A percentile compares a stretch with the other conserved stretches of the same genome.
Conservation (phyloP, 2,797 vertebrate genomes). For the Gephyroberyx darwinii region DNA sequence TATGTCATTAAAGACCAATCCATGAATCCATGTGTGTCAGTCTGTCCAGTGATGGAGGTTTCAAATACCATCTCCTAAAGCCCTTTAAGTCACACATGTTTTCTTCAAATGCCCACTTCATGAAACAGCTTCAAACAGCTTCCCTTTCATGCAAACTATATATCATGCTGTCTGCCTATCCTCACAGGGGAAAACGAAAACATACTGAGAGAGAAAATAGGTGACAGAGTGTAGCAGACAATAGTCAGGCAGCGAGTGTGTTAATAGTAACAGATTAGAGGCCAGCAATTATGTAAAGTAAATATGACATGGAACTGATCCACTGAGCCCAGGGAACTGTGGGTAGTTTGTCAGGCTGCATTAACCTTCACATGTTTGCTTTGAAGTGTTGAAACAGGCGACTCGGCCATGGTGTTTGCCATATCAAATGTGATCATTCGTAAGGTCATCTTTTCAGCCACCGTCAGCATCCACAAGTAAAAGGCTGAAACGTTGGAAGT, state of each 20-base stretch:
- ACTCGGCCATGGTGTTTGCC: slow-evolving; percentile 61
- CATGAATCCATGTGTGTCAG: slow-evolving; percentile 15
- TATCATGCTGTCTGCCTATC: slow-evolving; percentile 61
- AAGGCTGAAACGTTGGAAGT: slow-evolving; percentile 45
- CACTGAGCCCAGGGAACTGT: slow-evolving; percentile 69
- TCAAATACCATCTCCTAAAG: neutral
- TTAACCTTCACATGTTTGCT: slow-evolving; percentile 83
- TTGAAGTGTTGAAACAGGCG: slow-evolving; percentile 75
- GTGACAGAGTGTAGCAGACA: slow-evolving; percentile 62
- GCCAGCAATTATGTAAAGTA: slow-evolving; percentile 81
- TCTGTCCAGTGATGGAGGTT: slow-evolving; percentile 18
- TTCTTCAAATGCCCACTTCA: slow-evolving; percentile 37
- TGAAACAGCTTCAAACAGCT: slow-evolving; percentile 41
- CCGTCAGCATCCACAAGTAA: slow-evolving; percentile 59
- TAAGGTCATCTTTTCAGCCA: slow-evolving; percentile 65
- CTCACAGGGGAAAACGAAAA: slow-evolving; percentile 56
- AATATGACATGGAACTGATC: slow-evolving; percentile 78
- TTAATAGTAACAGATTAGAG: slow-evolving; percentile 78
- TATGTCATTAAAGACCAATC: neutral
- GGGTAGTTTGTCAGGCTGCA: slow-evolving; percentile 79
- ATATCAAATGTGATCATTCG: slow-evolving; percentile 73
- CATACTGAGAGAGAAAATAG: slow-evolving; percentile 54
- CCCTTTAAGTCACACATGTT: neutral
- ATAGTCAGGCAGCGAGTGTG: slow-evolving; percentile 55
- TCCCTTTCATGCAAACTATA: slow-evolving; percentile 59